Evolutionary conservation across 1,140 invertebrate species (phyloP), one percentile per base, ranked within the genome.

Genomic region (Drosophila watanabei): DNA sequence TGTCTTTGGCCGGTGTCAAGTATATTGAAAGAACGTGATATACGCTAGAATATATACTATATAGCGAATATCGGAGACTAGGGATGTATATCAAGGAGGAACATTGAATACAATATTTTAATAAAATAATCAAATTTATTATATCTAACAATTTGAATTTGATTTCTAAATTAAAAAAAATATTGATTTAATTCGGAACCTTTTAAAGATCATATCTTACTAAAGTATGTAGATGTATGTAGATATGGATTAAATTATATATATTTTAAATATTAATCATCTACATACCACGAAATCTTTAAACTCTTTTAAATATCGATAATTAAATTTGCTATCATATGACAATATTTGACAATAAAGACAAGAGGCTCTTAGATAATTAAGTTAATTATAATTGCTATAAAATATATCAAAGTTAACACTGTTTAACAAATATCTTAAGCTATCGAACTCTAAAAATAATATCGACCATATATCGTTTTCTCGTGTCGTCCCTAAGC

Each of bases 11-110:
- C 48, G 16, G 32, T 51, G 68, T 33, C 79, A 80, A 82, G 59
- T 63, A 85, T 89, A 89, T 90, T 88, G 73, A 81, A 62, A 89
- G 79, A 89, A 76, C 35, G 65, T 63, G 71, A 80, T 66, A 46
- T 52, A 78, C 14, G 39, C 20, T 18, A 33, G 59, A 11, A 18
- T 52, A 78, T 63, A 75, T 54, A 76, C 61, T 72, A 87, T 75
- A 77, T 64, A 43, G 43, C n/a, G n/a, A 7, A 39, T 57, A 57
- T 4, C 11, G 0, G 1, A 10, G n/a, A 4, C 14, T 56, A 13
- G 35, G 33, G 20, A 57, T 57, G 33, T 24, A n/a, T 7, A 16
- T 1, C 0, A 14, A 57, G 20, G 0, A 39, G 14, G 0, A 37
- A 16, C 24, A 39, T 11, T 28, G 0, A 28, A 14, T 5, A 24